A percentile compares a stretch with the other conserved stretches of the same genome.
These are phyloP conservation scores for Morinoia aosen DNA, from an alignment of 2,888 invertebrate genomes.

Conservation along the genomic window DNA sequence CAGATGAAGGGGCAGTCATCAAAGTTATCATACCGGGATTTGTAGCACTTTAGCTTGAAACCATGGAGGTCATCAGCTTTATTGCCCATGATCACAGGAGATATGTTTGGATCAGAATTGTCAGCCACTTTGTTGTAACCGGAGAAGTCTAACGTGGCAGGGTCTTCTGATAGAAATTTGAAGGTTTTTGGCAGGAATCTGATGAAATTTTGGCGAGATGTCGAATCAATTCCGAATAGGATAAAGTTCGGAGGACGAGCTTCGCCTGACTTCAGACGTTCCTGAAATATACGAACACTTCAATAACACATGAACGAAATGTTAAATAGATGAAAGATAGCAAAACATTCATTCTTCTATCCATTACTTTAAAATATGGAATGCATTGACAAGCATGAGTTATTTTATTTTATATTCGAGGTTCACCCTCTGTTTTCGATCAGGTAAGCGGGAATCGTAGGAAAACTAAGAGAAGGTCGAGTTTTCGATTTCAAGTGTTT, in stretches of 20 bases:
- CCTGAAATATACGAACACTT: not conserved
- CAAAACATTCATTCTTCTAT: not conserved
- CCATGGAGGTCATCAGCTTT: slow-evolving; percentile 77
- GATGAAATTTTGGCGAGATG: slow-evolving; percentile 49
- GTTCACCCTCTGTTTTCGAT: too few species aligned
- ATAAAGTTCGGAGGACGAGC: slow-evolving; percentile 25
- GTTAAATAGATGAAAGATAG: not conserved
- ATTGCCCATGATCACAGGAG: slow-evolving; percentile 84
- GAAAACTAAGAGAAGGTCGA: too few species aligned
- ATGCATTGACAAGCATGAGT: not conserved
- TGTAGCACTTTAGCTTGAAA: slow-evolving; percentile 75
- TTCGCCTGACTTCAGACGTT: not conserved
- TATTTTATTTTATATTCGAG: too few species aligned
- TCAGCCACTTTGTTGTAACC: slow-evolving; percentile 83
- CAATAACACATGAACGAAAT: not conserved
- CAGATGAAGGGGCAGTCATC: slow-evolving; percentile 88
- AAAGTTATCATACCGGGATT: slow-evolving; percentile 77
- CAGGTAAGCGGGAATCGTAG: too few species aligned
- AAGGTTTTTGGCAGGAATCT: slow-evolving; percentile 53
- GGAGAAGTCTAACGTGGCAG: slow-evolving; percentile 28
- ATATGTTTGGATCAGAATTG: slow-evolving; percentile 87
- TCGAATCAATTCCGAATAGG: slow-evolving; percentile 54
- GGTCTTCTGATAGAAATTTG: slow-evolving; percentile 32
- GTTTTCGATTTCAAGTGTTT: too few species aligned
- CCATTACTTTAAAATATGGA: not conserved